These are phyloP conservation scores for Albula glossodonta DNA, from an alignment of 2,113 vertebrate genomes.

Conservation along the genomic window DNA sequence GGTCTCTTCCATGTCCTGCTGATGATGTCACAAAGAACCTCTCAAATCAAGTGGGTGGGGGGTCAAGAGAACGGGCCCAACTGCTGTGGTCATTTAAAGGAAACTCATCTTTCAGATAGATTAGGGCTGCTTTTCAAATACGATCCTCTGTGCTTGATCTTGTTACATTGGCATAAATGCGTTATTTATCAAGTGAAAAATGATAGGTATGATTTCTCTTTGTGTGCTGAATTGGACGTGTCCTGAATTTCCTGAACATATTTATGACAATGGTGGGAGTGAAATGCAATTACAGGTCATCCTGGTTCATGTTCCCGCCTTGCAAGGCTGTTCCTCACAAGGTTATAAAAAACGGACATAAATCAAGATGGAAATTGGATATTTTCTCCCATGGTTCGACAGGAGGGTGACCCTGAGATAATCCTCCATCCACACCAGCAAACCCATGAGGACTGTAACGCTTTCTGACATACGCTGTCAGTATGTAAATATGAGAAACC, in stretches of 20 bases:
- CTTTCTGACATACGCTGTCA: neutral
- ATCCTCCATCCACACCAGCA: neutral
- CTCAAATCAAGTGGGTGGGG: neutral
- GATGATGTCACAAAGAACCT: no score
- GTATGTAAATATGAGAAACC: neutral
- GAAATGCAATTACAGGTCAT: neutral
- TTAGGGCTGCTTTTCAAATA: neutral
- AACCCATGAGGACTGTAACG: neutral
- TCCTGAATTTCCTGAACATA: neutral
- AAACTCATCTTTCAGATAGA: neutral
- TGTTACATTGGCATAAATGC: neutral
- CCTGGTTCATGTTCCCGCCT: neutral
- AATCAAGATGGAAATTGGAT: neutral
- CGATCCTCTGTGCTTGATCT: neutral
- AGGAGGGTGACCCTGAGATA: neutral
- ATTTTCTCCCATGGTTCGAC: neutral
- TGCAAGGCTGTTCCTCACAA: neutral
- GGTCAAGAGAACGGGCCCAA: neutral
- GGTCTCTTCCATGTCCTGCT: neutral
- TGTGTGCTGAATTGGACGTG: neutral
- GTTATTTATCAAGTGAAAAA: neutral
- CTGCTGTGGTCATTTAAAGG: neutral
- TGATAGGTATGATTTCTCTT: neutral
- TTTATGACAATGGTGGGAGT: neutral
- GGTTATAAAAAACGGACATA: neutral